Evolutionary conservation across 1,140 invertebrate genomes (phyloP), one percentile per base, ranked within the genome.

Genomic region (Hylaeus anthracinus): DNA sequence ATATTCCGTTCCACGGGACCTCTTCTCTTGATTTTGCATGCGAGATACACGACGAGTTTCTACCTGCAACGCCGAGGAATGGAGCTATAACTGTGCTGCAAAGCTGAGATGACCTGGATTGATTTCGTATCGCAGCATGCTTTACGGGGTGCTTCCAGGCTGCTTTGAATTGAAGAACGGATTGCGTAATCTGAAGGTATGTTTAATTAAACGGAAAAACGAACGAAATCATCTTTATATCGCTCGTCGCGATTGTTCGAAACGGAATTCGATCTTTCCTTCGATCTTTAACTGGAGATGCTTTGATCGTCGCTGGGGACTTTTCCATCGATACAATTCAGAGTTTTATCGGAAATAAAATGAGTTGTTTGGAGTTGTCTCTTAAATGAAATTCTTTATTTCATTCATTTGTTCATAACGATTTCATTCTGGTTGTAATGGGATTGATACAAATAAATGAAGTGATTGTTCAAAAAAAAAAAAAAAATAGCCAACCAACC

Each of bases 71-170:
- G 58, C 2, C 43, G 60, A 69, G 78, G 53, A 72, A 81, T 76
- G 72, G 63, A 84, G 72, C 61, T 58, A 72, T 53, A 77, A 83
- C 70, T 41, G 26, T 43, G 72, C 12, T 65, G 39, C 43, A 63
- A 61, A 69, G 53, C 41, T 58, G 56, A 85, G 84, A 86, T 85
- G 84, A 74, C 84, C 84, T 72, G 70, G 45, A 82, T 85, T 78
- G 84, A 86, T 86, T 85, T 72, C 61, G 41, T 76, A 84, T 75
- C 76, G 55, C 60, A 43, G 55, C 15, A 12, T 72, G 66, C 75
- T 53, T 79, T 84, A 48, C 65, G 61, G 73, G 15, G 41, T 63
- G 69, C 63, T 70, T 76, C 71, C 65, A 72, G 55, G 61, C 61
- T 66, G 58, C 53, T 71, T 75, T 65, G 71, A 80, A 48, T 14